Percentiles rank a stretch among this genome's conserved stretches.
phyloP scores from a whole-genome alignment of 2,888 invertebrate species.

The Acanthosepion pharaonis region DNA sequence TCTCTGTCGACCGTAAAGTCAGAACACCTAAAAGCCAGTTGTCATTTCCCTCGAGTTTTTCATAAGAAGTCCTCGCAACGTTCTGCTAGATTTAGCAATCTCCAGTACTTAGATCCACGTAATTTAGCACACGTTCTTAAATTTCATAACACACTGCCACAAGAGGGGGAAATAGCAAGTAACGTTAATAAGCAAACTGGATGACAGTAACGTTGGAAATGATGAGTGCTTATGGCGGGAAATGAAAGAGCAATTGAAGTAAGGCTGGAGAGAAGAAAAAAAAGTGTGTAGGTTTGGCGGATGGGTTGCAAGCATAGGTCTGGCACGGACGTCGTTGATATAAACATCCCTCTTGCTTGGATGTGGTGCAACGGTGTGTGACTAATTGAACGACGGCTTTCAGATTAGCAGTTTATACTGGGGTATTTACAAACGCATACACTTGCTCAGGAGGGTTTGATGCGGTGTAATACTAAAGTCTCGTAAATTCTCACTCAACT shows the following conservation, averaged over 20 bases:
- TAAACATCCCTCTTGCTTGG: background rate
- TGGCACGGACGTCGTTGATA: background rate
- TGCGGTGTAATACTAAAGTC: background rate
- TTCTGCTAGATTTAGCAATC: background rate
- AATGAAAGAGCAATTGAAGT: background rate
- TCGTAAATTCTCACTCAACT: background rate
- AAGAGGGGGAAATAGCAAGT: background rate
- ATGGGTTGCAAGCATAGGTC: background rate
- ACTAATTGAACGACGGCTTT: background rate
- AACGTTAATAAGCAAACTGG: background rate
- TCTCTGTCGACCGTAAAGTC: background rate
- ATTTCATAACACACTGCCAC: background rate
- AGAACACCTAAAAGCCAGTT: conserved; percentile 6
- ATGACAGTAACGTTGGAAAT: background rate
- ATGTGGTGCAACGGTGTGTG: background rate
- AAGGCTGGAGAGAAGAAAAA: no score
- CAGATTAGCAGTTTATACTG: background rate
- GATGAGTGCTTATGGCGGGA: background rate
- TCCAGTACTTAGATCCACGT: background rate
- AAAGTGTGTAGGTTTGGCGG: background rate
- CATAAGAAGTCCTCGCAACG: background rate
- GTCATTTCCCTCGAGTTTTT: background rate
- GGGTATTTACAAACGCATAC: background rate
- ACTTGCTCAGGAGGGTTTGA: background rate
- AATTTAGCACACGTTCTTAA: background rate